phyloP scores from a whole-genome alignment of 2,797 vertebrate species.

The Holocentrus rufus region DNA sequence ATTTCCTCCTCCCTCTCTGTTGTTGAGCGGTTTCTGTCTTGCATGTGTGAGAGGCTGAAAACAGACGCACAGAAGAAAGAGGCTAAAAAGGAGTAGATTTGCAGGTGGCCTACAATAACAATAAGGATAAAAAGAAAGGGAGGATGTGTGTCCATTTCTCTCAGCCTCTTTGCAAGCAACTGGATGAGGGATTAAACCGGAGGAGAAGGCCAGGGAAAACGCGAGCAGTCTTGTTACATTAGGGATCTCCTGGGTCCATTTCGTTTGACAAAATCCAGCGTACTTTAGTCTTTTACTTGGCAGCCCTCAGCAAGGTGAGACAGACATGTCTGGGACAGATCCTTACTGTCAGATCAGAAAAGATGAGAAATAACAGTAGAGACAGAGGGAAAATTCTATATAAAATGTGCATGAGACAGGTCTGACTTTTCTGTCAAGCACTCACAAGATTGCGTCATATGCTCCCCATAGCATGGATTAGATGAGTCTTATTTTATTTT shows the following conservation, averaged over 20 bases:
- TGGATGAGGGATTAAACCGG: slow-evolving; percentile 45
- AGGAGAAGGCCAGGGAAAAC: slow-evolving; percentile 33
- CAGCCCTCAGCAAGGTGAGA: slow-evolving; percentile 44
- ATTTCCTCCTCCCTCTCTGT: slow-evolving; percentile 69
- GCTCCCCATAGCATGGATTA: neutral
- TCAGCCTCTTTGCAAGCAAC: slow-evolving; percentile 44
- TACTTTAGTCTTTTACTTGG: slow-evolving; percentile 26
- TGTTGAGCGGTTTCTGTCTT: slow-evolving; percentile 62
- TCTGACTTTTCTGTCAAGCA: slow-evolving; percentile 4
- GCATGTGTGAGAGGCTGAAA: slow-evolving; percentile 58
- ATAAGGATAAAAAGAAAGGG: slow-evolving; percentile 69
- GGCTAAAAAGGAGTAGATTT: slow-evolving; percentile 59
- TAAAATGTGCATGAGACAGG: slow-evolving; percentile 13
- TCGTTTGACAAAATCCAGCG: slow-evolving; percentile 74
- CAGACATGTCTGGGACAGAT: slow-evolving; percentile 52
- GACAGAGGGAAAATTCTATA: slow-evolving; percentile 31
- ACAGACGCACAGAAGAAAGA: slow-evolving; percentile 30
- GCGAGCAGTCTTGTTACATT: slow-evolving; percentile 56
- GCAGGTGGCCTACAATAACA: slow-evolving; percentile 83
- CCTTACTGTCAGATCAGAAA: slow-evolving; percentile 40
- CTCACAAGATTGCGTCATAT: slow-evolving; percentile 7
- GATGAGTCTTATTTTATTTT: neutral
- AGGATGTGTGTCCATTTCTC: slow-evolving; percentile 63
- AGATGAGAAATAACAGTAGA: slow-evolving; percentile 50
- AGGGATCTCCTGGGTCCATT: slow-evolving; percentile 68